Conservation (phyloP, 1,140 invertebrate species). For the Euglossa dilemma region DNA sequence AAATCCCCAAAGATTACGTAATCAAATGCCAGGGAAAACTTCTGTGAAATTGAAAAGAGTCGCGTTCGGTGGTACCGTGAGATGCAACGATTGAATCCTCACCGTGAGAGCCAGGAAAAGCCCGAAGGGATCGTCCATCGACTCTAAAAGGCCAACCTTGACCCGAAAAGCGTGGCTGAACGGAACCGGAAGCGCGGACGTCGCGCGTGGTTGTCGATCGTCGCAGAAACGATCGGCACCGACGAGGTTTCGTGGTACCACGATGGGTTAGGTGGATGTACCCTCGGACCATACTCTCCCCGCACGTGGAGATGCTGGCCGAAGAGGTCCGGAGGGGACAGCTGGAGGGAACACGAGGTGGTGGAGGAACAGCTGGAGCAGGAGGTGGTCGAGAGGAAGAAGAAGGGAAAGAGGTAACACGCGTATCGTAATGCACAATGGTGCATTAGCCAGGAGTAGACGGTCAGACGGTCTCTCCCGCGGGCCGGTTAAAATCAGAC, state of each 20-base stretch:
- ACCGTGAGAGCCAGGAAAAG: not conserved
- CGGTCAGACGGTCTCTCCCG: constrained; percentile 58
- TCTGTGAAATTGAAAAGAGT: too few species aligned
- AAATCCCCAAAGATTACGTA: too few species aligned
- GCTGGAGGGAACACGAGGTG: constrained; percentile 47
- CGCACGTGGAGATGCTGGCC: constrained; percentile 37
- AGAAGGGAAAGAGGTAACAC: constrained; percentile 59
- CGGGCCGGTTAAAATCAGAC: constrained; percentile 39
- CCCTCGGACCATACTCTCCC: constrained; percentile 36
- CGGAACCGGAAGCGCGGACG: constrained; percentile 59
- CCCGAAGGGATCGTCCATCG: not conserved
- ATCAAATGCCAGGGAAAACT: too few species aligned
- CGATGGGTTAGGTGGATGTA: constrained; percentile 53
- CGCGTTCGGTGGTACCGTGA: rapidly evolving
- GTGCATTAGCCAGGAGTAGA: constrained; percentile 67
- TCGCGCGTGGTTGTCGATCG: constrained; percentile 25
- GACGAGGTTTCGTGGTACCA: constrained; percentile 33
- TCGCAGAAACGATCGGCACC: constrained; percentile 37
- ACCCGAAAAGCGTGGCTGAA: constrained; percentile 51
- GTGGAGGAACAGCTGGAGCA: constrained; percentile 55
- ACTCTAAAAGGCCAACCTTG: constrained; percentile 45
- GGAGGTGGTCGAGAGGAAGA: constrained; percentile 61
- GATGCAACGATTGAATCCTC: too few species aligned
- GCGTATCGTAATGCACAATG: constrained; percentile 62
- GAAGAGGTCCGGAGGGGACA: constrained; percentile 18